Evolutionary conservation across 2,113 vertebrate species (phyloP).

Genomic region (Monopterus albus): DNA sequence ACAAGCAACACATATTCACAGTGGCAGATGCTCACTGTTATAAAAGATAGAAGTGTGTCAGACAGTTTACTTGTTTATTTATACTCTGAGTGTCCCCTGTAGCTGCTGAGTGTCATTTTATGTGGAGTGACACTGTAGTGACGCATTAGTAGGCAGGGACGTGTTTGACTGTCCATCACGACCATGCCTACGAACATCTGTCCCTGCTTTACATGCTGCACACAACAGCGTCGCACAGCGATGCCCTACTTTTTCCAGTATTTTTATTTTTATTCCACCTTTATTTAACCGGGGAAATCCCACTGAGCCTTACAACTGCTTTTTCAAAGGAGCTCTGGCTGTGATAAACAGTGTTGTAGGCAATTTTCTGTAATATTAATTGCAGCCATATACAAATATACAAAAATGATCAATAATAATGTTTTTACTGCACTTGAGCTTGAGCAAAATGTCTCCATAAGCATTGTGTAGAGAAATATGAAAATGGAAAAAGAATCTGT

Average conservation of each 20-base stretch:
- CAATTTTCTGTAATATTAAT: too few relatives aligned
- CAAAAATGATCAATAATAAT: background rate
- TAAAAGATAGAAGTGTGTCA: background rate
- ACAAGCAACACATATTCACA: background rate
- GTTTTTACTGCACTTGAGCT: background rate
- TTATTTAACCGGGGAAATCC: too few relatives aligned
- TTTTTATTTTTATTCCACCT: too few relatives aligned
- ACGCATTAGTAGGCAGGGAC: background rate
- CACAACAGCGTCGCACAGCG: background rate
- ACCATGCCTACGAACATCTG: background rate
- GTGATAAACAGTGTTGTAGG: too few relatives aligned
- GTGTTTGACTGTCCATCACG: background rate
- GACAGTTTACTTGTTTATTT: conserved; percentile 11
- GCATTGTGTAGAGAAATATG: too few relatives aligned
- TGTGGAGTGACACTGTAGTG: background rate
- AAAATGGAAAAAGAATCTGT: too few relatives aligned
- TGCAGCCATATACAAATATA: too few relatives aligned
- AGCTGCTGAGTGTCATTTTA: background rate
- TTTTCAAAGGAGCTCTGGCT: too few relatives aligned
- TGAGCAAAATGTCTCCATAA: too few relatives aligned
- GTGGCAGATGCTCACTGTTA: conserved; percentile 4
- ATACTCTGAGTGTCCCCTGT: background rate
- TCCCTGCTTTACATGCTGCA: background rate
- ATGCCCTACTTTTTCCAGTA: background rate
- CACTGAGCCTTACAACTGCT: too few relatives aligned